A percentile compares a stretch with the other conserved stretches of the same genome.
Evolutionary conservation across 2,797 vertebrate species (phyloP).

Genomic region (Antennarius maculatus): DNA sequence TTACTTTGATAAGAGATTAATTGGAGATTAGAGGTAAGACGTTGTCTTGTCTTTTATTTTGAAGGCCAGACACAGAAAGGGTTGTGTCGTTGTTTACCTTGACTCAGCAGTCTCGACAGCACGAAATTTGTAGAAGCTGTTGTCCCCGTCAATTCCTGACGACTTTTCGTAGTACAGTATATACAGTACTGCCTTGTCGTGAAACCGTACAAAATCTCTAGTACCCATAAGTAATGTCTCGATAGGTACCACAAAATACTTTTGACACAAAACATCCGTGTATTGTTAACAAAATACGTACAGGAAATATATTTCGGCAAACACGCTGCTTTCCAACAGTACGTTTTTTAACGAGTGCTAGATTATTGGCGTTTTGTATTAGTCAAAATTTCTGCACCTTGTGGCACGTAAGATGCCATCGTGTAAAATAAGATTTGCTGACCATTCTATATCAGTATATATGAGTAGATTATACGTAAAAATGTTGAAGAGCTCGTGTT

Average conservation of each 20-base stretch:
- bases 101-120: neutral
- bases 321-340: neutral
- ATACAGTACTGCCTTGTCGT: too few relatives aligned
- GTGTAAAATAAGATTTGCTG: neutral
- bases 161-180: neutral
- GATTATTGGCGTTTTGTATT: neutral
- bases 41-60: constrained; percentile 27
- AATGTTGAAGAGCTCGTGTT: neutral
- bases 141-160: neutral
- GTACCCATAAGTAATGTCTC: too few relatives aligned
- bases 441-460: neutral
- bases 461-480: neutral
- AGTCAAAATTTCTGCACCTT: neutral
- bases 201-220: too few relatives aligned
- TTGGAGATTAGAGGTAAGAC: accelerated
- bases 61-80: constrained; percentile 25
- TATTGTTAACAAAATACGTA: too few relatives aligned
- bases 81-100: constrained; percentile 4
- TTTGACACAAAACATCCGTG: too few relatives aligned
- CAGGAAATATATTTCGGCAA: neutral
- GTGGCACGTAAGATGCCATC: neutral
- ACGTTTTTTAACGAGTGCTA: too few relatives aligned
- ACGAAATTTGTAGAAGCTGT: constrained; percentile 7
- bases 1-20: too few relatives aligned
- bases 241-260: too few relatives aligned